Base-by-base conservation (phyloP, 2,113 vertebrate genomes). In the Bos javanicus region DNA sequence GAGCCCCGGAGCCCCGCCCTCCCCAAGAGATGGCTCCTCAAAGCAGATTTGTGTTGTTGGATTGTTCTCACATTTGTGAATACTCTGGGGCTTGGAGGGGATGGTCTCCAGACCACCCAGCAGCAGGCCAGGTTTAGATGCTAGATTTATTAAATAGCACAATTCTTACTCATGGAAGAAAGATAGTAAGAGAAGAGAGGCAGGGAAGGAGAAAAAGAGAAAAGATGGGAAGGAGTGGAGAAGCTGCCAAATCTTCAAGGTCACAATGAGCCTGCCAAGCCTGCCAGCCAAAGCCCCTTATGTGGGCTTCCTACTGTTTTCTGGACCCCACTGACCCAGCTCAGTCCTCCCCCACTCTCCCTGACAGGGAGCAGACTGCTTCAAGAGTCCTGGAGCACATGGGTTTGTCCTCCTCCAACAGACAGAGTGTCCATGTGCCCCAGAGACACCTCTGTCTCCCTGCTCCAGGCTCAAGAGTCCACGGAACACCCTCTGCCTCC, bases 71-170 rank as follows among this genome's bases (percentile, higher is more conserved):
- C 97, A 98, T 95, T 95, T 94, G 50, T 88, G 95, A 96, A 89
- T 88, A 80, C 97, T 93, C 96, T 74, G 6, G 96, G 94, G 87
- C 96, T 96, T 97, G 96, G 39, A 94, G 56, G 97, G 96, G 43
- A 74, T 86, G 96, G 91, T 97, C 0, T 0, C 0, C 91, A 95
- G 98, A 98, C 98, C 98, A 98, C 98, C 99, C 98, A 98, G 98
- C 93, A 98, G 92, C 39, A 84, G 91, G n/a, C 43, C 97, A 97
- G 96, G 95, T 94, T 98, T 95, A 94, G 98, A 98, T 98, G 97
- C 26, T 98, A 98, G 96, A 98, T 98, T 98, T 97, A 97, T 97
- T 98, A 97, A 98, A 96, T 82, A 98, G 97, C 36, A 30, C 30
- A 59, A 15, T 59, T 62, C 64, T 64, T 81, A 19, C 13, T 81